Evolutionary conservation across 2,113 vertebrate genomes (phyloP), one percentile per base, ranked within the genome.

Genomic region (Anoura caudifer): DNA sequence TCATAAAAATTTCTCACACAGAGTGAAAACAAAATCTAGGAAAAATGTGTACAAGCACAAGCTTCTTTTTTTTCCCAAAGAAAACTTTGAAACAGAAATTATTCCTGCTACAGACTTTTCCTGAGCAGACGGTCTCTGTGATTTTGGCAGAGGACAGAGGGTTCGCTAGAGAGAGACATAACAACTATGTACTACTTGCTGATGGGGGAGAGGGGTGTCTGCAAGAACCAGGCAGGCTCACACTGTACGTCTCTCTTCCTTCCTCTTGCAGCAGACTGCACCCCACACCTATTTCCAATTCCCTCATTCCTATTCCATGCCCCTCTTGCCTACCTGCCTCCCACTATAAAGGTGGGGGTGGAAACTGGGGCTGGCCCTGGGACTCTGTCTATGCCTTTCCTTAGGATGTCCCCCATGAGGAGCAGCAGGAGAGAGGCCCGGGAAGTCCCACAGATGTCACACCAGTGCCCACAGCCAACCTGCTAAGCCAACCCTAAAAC

Each of bases 131-230:
- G 59, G 91, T 47, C 77, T 70, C 63, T 41, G 12, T 43, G 50
- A n/a, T 79, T 91, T 88, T 69, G 47, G 84, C 70, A 94, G 72
- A 81, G 92, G 28, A 84, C 31, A 70, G 0, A 80, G 82, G 65
- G 85, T 90, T 81, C 87, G 82, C 4, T 33, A 87, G 63, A 96
- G 59, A 95, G 47, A 94, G 65, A 90, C 5, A 13, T 33, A 79
- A 81, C 76, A 52, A 69, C 3, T 38, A 73, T 10, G 52, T 50
- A 65, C 70, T 69, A 33, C 67, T 65, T 12, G 1, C 22, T n/a
- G 54, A 65, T 2, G 50, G 36, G 36, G 80, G 88, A 59, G 73
- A 43, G 70, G n/a, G 22, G 75, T 45, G n/a, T 52, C 47, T 80
- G 22, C 28, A 43, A 67, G 86, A n/a, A 14, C 43, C 36, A 36